Conservation (phyloP, 2,797 vertebrate genomes). For the Linurgus olivaceus region DNA sequence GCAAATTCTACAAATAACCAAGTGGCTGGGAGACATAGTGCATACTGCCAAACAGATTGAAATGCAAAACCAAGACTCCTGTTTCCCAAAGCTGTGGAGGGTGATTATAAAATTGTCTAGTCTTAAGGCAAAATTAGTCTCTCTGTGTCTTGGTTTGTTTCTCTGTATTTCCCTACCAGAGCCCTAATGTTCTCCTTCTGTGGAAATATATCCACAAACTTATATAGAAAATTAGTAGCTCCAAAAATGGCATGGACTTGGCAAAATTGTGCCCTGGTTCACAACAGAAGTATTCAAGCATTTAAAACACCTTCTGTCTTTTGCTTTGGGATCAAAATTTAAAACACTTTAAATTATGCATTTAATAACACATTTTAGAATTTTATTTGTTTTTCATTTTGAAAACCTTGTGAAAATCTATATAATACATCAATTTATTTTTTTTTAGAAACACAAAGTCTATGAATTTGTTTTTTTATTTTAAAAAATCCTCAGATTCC, state of each 20-base stretch:
- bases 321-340: not conserved
- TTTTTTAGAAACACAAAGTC: not conserved
- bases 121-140: conserved; percentile 23
- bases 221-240: not conserved
- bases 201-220: not conserved
- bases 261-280: not conserved
- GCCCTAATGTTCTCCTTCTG: not conserved
- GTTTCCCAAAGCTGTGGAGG: conserved; percentile 37
- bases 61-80: conserved; percentile 53
- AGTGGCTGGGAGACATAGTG: conserved; percentile 14
- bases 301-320: not conserved
- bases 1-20: conserved; percentile 27
- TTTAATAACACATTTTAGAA: not conserved
- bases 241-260: not conserved
- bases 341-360: not conserved
- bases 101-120: conserved; percentile 31
- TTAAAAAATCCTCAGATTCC: not conserved
- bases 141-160: not conserved
- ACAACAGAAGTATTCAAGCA: not conserved
- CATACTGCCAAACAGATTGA: conserved; percentile 49
- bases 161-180: not conserved
- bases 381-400: not conserved
- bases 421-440: too few relatives aligned
- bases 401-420: not conserved
- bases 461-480: not conserved